phyloP scores from a whole-genome alignment of 2,113 vertebrate genomes.

The Myotis yumanensis region DNA sequence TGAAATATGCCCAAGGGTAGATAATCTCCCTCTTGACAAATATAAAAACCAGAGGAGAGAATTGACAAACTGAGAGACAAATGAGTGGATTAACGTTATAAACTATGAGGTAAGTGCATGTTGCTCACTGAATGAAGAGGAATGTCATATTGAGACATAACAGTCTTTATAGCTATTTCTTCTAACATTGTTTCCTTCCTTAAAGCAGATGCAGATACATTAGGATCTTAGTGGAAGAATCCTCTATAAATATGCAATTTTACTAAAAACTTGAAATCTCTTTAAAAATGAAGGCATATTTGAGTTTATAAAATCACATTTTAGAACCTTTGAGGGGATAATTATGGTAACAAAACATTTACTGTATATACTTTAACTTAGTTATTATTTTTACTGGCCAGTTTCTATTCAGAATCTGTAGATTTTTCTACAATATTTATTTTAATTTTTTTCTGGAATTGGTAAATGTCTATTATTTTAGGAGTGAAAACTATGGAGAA shows the following conservation, averaged over 20 bases:
- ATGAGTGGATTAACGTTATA: neutral
- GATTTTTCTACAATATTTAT: neutral
- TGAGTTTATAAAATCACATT: conserved; percentile 37
- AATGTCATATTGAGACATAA: neutral
- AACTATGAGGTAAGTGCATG: neutral
- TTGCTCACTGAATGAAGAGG: neutral
- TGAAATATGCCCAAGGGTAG: neutral
- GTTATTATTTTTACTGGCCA: neutral
- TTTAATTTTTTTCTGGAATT: conserved; percentile 28
- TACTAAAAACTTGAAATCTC: conserved; percentile 14
- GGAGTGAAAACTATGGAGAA: neutral
- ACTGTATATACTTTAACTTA: neutral
- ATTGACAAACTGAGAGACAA: neutral
- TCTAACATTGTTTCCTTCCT: neutral
- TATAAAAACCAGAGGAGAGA: neutral
- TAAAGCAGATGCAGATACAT: neutral
- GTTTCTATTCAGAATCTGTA: neutral
- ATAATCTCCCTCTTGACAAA: neutral
- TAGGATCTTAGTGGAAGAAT: neutral
- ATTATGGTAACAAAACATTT: neutral
- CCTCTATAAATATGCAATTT: neutral
- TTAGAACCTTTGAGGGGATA: neutral
- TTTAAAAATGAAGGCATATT: neutral
- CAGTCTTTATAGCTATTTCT: neutral
- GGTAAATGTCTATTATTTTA: conserved; percentile 37